Conservation (phyloP, 2,888 invertebrate genomes). For the Patella ulyssiponensis region DNA sequence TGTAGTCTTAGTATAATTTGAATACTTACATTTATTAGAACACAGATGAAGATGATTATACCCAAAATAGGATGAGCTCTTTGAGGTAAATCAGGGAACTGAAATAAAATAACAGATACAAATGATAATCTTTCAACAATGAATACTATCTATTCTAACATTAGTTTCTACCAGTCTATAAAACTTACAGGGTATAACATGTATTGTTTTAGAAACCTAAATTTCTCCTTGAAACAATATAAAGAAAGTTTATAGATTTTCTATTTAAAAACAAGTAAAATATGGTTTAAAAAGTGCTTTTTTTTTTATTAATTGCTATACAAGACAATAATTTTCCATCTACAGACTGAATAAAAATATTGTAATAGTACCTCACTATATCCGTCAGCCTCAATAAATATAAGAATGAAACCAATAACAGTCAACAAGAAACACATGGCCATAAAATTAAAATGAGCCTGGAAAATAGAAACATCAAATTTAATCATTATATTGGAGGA, state of each 20-base stretch:
- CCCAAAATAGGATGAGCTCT: conserved; percentile 72
- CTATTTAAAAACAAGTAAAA: too few species aligned
- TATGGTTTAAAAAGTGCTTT: too few species aligned
- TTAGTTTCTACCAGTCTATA: too few species aligned
- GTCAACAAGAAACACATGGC: conserved; percentile 60
- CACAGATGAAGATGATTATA: conserved; percentile 68
- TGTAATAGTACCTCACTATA: conserved; percentile 59
- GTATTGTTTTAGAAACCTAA: too few species aligned
- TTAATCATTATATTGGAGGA: too few species aligned
- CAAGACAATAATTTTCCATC: not conserved
- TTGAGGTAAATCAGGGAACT: conserved; percentile 62
- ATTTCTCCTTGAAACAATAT: too few species aligned
- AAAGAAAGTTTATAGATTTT: too few species aligned
- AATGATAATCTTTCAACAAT: too few species aligned
- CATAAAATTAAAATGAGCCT: conserved; percentile 64
- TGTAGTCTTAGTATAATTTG: not conserved
- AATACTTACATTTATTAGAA: conserved; percentile 69
- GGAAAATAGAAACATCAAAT: conserved; percentile 31
- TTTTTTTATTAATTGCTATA: not conserved
- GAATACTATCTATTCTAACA: too few species aligned
- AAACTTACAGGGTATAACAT: too few species aligned
- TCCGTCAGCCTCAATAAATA: conserved; percentile 69
- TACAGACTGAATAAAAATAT: not conserved
- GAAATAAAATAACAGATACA: conserved; percentile 29
- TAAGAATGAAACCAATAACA: conserved; percentile 68